phyloP scores from a whole-genome alignment of 2,888 invertebrate genomes.

The Trichogramma dendrolimi region DNA sequence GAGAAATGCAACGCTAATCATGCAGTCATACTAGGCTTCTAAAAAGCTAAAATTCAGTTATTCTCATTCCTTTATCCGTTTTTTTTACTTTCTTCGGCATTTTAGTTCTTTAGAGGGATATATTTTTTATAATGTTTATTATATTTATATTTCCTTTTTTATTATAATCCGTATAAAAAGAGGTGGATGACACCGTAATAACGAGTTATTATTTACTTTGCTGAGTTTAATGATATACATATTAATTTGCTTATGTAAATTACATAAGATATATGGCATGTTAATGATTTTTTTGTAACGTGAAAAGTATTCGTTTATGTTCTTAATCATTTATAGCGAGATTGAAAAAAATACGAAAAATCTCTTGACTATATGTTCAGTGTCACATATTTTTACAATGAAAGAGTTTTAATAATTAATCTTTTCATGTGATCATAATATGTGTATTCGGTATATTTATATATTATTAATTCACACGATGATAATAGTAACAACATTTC shows the following conservation, averaged over 20 bases:
- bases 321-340: constrained; percentile 13
- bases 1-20: constrained; percentile 27
- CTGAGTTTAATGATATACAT: neutral
- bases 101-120: constrained; percentile 17
- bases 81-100: constrained; percentile 26
- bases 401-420: constrained; percentile 10
- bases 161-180: constrained; percentile 28
- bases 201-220: neutral
- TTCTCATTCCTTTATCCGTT: constrained; percentile 12
- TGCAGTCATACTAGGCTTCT: constrained; percentile 24
- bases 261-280: neutral
- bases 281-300: constrained; percentile 3
- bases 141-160: constrained; percentile 4
- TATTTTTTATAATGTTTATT: constrained; percentile 7
- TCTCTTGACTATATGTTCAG: constrained; percentile 16
- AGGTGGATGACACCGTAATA: constrained; percentile 9
- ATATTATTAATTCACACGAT: constrained; percentile 1
- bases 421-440: too few species aligned
- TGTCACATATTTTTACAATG: constrained; percentile 7
- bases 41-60: constrained; percentile 25
- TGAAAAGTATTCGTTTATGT: constrained; percentile 4
- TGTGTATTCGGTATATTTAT: constrained; percentile 8
- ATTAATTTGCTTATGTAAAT: constrained; percentile 1
- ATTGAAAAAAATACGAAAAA: constrained; percentile 26
- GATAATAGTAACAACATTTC: constrained; percentile 17